These are phyloP conservation scores for Vireo altiloquus DNA, from an alignment of 2,113 vertebrate genomes.

Conservation along the genomic window DNA sequence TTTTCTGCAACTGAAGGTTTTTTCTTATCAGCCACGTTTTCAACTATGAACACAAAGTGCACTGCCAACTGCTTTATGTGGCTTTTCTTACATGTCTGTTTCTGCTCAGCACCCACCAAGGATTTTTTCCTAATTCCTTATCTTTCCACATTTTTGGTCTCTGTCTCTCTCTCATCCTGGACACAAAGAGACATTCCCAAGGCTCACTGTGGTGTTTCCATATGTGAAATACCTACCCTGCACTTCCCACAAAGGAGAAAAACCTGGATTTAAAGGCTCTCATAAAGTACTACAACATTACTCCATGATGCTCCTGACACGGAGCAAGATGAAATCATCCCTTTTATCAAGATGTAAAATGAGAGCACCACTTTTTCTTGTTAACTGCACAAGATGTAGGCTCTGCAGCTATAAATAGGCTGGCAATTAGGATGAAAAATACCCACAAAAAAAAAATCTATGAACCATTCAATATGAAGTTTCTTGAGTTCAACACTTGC, in stretches of 20 bases:
- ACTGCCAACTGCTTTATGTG: not conserved
- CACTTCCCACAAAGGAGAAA: not conserved
- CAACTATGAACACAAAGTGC: not conserved
- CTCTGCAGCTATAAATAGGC: not conserved
- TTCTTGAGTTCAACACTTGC: not conserved
- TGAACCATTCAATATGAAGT: not conserved
- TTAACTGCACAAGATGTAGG: not conserved
- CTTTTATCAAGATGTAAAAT: not conserved
- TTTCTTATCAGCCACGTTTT: not conserved
- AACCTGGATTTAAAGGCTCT: not conserved
- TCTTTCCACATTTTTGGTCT: not conserved
- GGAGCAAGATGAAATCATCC: slow-evolving; percentile 40
- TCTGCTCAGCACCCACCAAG: not conserved
- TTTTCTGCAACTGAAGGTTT: not conserved
- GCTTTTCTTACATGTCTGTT: not conserved
- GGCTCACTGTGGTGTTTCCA: not conserved
- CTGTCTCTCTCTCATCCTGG: not conserved
- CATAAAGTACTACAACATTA: not conserved
- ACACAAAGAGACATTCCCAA: not conserved
- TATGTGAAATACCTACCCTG: not conserved
- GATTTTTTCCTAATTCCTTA: not conserved
- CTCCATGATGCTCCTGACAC: not conserved
- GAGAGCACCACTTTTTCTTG: not conserved
- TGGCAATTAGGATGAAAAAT: not conserved
- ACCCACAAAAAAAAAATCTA: not conserved